Conservation (phyloP, 1,140 invertebrate genomes). For the Phymastichus coffea region DNA sequence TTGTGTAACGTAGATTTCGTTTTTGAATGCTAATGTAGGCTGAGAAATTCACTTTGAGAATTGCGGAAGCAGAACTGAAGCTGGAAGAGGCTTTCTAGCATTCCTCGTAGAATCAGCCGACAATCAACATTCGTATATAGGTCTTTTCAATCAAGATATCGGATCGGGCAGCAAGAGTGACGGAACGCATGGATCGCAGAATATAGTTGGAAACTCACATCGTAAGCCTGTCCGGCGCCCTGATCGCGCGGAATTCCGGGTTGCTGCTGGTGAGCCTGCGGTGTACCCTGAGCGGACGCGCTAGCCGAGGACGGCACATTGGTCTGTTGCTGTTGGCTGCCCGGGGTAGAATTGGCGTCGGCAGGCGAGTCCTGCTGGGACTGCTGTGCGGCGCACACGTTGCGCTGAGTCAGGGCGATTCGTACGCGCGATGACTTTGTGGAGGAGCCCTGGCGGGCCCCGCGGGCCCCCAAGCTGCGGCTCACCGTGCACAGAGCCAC, state of each 20-base stretch:
- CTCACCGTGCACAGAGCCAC: conserved; percentile 54
- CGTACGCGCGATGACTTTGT: conserved; percentile 38
- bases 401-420: conserved; percentile 42
- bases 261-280: not conserved
- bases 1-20: no score
- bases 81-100: no score
- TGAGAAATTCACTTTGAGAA: no score
- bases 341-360: not conserved
- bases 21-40: no score
- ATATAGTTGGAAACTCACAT: no score
- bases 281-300: not conserved
- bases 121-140: no score
- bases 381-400: conserved; percentile 40
- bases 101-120: no score
- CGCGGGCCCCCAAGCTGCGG: conserved; percentile 43
- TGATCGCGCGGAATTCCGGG: conserved; percentile 19
- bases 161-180: no score
- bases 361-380: conserved; percentile 7
- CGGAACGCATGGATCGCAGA: no score
- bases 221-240: conserved; percentile 24
- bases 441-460: conserved; percentile 38
- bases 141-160: no score
- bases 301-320: conserved; percentile 14
- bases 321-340: conserved; percentile 2
- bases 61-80: no score